Evolutionary conservation across 2,797 vertebrate species (phyloP).

Genomic region (Pteronotus mesoamericanus): DNA sequence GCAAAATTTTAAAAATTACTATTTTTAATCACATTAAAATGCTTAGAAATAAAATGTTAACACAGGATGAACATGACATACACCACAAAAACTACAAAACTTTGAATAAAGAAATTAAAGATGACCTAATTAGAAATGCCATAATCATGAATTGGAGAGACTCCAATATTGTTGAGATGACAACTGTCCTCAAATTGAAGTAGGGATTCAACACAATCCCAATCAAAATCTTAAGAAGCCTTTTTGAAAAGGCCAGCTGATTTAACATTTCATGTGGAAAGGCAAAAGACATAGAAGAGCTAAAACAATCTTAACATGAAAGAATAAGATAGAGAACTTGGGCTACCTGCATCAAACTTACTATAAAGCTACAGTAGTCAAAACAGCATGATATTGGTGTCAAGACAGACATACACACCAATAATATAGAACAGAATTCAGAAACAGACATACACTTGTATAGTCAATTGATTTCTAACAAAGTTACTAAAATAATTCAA

Average conservation of each 20-base stretch:
- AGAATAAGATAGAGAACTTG: background rate
- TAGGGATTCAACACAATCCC: background rate
- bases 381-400: background rate
- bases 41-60: conserved; percentile 1
- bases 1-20: background rate
- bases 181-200: background rate
- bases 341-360: background rate
- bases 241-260: background rate
- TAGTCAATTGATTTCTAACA: background rate
- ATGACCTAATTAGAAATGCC: background rate
- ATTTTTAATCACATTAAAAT: background rate
- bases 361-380: background rate
- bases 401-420: background rate
- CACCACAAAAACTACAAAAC: background rate
- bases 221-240: background rate
- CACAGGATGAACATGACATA: background rate
- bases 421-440: background rate
- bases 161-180: background rate
- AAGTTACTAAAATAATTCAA: background rate
- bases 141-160: background rate
- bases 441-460: background rate
- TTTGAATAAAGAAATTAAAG: background rate
- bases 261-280: conserved; percentile 26
- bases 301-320: background rate
- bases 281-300: background rate